Evolutionary conservation across 2,888 invertebrate species (phyloP).

Genomic region (Copidosoma aretas): DNA sequence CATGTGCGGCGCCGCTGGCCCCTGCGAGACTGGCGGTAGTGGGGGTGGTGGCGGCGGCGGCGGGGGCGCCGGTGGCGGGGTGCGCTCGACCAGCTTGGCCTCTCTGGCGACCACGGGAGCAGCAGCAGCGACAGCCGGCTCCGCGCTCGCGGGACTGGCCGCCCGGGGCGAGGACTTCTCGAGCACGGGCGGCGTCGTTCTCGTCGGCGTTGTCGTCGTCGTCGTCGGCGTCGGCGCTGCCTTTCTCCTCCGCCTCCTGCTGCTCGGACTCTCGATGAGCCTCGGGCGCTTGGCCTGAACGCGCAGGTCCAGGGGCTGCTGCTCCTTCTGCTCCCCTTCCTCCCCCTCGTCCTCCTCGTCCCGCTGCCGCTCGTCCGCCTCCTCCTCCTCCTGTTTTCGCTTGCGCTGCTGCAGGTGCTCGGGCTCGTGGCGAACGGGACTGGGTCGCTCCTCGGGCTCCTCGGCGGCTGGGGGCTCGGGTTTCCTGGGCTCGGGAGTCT

Average conservation of each 20-base stretch:
- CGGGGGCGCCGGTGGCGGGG: not conserved
- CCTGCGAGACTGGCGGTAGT: constrained; percentile 36
- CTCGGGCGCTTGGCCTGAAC: constrained; percentile 55
- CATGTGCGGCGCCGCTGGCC: constrained; percentile 66
- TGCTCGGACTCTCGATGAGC: constrained; percentile 22
- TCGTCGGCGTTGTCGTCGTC: constrained; percentile 28
- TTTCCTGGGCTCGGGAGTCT: constrained; percentile 44
- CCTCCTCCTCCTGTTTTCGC: not conserved
- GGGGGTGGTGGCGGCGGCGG: not conserved
- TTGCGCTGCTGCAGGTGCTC: constrained; percentile 14
- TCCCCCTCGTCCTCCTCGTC: not conserved
- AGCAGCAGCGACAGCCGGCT: not conserved
- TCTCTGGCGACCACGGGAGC: not conserved
- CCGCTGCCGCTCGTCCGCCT: not conserved
- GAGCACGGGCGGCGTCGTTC: not conserved
- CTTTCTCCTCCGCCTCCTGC: constrained; percentile 4
- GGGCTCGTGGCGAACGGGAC: not conserved
- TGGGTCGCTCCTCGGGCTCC: constrained; percentile 62
- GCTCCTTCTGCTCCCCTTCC: constrained; percentile 29
- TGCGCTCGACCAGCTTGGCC: not conserved
- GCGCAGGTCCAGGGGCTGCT: constrained; percentile 57
- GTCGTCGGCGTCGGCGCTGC: constrained; percentile 17
- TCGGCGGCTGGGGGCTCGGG: constrained; percentile 71
- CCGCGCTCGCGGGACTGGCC: not conserved
- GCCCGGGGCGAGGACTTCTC: not conserved